Conservation (phyloP, 2,888 invertebrate genomes). For the Drosophila pegasa region DNA sequence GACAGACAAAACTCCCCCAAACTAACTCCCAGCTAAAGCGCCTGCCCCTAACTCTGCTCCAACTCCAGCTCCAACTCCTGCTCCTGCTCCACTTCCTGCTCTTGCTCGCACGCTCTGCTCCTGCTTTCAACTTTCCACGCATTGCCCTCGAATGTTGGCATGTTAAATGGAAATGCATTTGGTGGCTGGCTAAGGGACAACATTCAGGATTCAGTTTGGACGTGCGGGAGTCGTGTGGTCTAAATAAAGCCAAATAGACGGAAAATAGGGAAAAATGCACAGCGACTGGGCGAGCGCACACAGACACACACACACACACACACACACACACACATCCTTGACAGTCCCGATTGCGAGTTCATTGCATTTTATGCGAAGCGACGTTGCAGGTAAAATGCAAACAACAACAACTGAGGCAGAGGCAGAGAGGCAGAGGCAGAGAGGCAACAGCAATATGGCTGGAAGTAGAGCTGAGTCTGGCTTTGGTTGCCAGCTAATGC, state of each 20-base stretch:
- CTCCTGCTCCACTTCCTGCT: conserved; percentile 19
- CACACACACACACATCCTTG: conserved; percentile 40
- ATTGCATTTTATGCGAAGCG: conserved; percentile 77
- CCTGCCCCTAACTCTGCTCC: conserved; percentile 12
- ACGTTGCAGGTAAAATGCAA: conserved; percentile 79
- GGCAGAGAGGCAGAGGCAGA: conserved; percentile 11
- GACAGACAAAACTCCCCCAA: conserved; percentile 14
- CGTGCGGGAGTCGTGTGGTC: conserved; percentile 49
- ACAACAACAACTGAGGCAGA: conserved; percentile 45
- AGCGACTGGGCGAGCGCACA: conserved; percentile 27
- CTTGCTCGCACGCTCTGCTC: neutral
- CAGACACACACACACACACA: conserved; percentile 14
- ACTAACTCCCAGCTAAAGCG: conserved; percentile 5
- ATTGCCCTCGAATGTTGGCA: conserved; percentile 44
- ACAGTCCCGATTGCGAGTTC: conserved; percentile 65
- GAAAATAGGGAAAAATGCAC: conserved; percentile 75
- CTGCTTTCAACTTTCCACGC: conserved; percentile 24
- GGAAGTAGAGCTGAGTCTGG: conserved; percentile 47
- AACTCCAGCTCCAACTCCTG: conserved; percentile 9
- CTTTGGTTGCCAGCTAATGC: conserved; percentile 61
- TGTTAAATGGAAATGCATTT: conserved; percentile 76
- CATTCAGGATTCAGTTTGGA: conserved; percentile 45
- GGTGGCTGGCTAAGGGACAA: conserved; percentile 45
- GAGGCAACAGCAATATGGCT: conserved; percentile 37
- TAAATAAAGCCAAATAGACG: conserved; percentile 76